Evolutionary conservation across 2,888 invertebrate genomes (phyloP).

Genomic region (Archaeoteleia sp.): DNA sequence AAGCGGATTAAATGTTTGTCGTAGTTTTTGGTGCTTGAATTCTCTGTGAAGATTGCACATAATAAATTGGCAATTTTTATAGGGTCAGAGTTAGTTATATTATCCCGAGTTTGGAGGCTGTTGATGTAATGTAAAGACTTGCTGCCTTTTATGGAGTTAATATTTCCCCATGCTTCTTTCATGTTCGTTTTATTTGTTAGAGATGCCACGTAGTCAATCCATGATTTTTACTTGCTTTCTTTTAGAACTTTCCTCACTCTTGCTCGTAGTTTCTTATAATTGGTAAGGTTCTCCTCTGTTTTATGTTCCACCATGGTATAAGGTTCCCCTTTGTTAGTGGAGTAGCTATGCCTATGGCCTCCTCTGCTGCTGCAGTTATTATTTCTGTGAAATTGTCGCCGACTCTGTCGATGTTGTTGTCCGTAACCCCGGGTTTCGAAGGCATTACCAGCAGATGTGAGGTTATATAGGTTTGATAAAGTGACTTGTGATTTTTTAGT

Average conservation of each 20-base stretch:
- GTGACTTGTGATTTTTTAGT: no score
- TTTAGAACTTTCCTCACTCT: no score
- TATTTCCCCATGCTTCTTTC: conserved; percentile 12
- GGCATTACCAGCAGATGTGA: no score
- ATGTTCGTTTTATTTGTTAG: neutral
- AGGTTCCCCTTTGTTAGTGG: no score
- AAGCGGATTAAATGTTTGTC: neutral
- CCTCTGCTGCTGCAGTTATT: no score
- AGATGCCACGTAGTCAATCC: conserved; percentile 10
- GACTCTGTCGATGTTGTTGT: no score
- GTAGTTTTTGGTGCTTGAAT: conserved; percentile 22
- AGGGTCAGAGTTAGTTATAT: conserved; percentile 2
- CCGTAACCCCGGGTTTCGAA: no score
- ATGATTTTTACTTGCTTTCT: no score
- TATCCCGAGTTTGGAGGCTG: conserved; percentile 1
- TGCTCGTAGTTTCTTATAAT: conserved; percentile 18
- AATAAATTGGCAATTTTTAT: conserved; percentile 24
- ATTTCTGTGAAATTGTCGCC: no score
- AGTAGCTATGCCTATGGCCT: no score
- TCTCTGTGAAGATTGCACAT: conserved; percentile 11
- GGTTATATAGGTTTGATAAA: no score
- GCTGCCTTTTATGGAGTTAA: conserved; percentile 18
- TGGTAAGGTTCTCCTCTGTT: conserved; percentile 19
- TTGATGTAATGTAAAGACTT: neutral
- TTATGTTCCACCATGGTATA: conserved; percentile 56